Conservation (phyloP, 2,888 invertebrate genomes). For the Pyrgus malvae region DNA sequence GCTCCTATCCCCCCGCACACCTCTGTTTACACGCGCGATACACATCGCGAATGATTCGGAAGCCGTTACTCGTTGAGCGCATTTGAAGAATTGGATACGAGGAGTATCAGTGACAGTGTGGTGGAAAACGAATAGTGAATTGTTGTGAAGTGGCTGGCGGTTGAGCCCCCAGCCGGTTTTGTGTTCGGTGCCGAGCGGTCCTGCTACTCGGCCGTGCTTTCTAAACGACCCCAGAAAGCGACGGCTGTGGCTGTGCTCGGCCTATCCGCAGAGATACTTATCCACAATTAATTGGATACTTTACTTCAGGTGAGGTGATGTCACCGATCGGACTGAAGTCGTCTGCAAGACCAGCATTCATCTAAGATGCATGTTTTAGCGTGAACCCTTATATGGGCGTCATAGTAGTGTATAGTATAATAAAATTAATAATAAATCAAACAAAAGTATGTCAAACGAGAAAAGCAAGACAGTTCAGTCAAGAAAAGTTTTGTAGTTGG, state of each 20-base stretch:
- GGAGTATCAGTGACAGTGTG: conserved; percentile 34
- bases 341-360: not conserved
- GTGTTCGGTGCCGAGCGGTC: conserved; percentile 41
- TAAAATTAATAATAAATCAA: not conserved
- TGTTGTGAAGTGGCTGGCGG: conserved; percentile 56
- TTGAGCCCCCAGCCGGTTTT: conserved; percentile 55
- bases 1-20: conserved; percentile 44
- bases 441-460: not conserved
- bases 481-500: conserved; percentile 5
- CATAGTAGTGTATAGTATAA: not conserved
- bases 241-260: conserved; percentile 30
- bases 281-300: conserved; percentile 9
- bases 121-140: conserved; percentile 44
- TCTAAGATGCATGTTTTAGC: conserved; percentile 2
- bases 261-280: conserved; percentile 6
- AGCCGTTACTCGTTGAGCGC: conserved; percentile 45
- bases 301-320: conserved; percentile 47
- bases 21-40: conserved; percentile 46
- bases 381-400: not conserved
- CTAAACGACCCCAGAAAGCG: conserved; percentile 53
- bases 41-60: conserved; percentile 42
- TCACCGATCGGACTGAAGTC: conserved; percentile 5
- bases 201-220: conserved; percentile 52
- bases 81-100: conserved; percentile 32
- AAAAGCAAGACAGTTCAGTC: not conserved